These are phyloP conservation scores for Malurus splendens DNA, from an alignment of 2,797 vertebrate species.

Conservation along the genomic window DNA sequence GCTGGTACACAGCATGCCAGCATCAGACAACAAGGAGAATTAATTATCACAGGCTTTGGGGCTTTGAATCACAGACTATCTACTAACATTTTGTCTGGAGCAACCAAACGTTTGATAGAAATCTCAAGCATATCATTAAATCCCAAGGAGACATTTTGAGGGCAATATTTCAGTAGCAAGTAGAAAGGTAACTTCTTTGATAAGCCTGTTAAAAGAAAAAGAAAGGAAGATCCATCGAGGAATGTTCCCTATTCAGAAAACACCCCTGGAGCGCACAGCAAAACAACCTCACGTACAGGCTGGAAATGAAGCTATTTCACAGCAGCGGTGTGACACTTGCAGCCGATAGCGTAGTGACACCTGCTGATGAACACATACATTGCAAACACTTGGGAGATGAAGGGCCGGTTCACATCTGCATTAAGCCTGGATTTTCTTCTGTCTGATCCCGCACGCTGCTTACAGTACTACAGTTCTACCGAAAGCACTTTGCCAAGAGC, in stretches of 20 bases:
- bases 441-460: neutral
- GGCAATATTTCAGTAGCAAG: neutral
- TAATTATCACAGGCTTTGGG: neutral
- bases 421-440: fast-evolving
- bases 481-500: fast-evolving
- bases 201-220: neutral
- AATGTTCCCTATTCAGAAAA: neutral
- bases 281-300: neutral
- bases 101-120: neutral
- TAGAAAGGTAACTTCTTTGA: neutral
- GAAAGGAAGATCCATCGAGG: neutral
- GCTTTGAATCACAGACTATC: neutral
- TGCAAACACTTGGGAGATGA: neutral
- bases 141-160: neutral
- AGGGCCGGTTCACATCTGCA: neutral
- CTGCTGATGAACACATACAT: neutral
- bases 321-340: neutral
- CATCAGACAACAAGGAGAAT: neutral
- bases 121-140: neutral
- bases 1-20: neutral
- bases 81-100: neutral
- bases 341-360: neutral
- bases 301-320: neutral
- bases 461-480: fast-evolving
- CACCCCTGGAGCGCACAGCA: neutral